Base-by-base conservation (phyloP, 2,888 invertebrate genomes). In the Catonia carolina region DNA sequence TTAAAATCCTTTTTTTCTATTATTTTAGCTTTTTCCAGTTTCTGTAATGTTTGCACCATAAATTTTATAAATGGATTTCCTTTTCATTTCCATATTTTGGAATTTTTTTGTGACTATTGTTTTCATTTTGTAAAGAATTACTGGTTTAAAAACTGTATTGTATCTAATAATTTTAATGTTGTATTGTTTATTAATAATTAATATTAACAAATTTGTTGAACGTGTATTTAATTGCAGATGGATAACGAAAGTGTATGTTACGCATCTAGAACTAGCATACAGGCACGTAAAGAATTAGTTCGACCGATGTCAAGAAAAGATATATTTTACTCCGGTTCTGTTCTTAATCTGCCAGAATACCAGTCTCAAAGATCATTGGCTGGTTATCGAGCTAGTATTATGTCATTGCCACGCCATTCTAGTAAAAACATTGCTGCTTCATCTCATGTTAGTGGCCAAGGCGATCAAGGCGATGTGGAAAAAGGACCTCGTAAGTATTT, bases 281-380 rank as follows among this genome's bases (percentile, higher is more conserved):
- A 70, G 58, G 61, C 63, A 8, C 69, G 71, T 31, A 72, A 72
- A 59, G 81, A 81, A 66, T 78, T 91, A 78, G 86, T 91, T 14
- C 82, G 94, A 15, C 96, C 96, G 2, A 75, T 97, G 75, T 94
- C 94, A 6, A 81, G 95, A 53, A 94, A 95, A 70, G 98, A 98
- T 74, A 96, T 97, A 69, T 97, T 98, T 78, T 97, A 97, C 75
- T 93, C 94, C 2, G 96, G 98, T 27, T 95, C 95, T 47, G 89
- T 98, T 20, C 80, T 87, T 60, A 91, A 97, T 75, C 79, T 98
- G 66, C 92, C 91, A 0, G 94, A 95, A 73, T 96, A 86, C 75
- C 89, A 90, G 72, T 92, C 91, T 59, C 93, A 94, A 72, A 90
- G 91, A 69, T 91, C 93, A 1, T 77, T 96, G 54, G 85, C 87